A percentile compares a stretch with the other conserved stretches of the same genome.
These are phyloP conservation scores for Apis dorsata DNA, from an alignment of 1,140 invertebrate genomes.

Conservation along the genomic window DNA sequence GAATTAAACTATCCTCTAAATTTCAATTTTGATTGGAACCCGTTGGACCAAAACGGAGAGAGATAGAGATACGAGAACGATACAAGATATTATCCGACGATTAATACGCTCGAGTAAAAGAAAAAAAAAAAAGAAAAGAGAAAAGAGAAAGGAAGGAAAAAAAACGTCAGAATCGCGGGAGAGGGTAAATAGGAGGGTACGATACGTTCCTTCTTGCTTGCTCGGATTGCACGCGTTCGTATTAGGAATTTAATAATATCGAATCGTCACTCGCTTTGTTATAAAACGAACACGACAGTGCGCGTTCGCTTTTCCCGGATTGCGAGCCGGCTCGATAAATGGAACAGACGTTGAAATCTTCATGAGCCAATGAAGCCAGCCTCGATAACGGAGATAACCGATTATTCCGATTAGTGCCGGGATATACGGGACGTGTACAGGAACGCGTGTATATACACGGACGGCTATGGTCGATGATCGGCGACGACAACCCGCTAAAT, in stretches of 20 bases:
- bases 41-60: not conserved
- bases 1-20: conserved; percentile 19
- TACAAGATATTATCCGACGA: not conserved
- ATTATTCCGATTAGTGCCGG: conserved; percentile 57
- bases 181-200: too few relatives aligned
- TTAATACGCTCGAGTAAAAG: not conserved
- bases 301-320: not conserved
- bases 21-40: conserved; percentile 14
- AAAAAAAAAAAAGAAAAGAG: too few relatives aligned
- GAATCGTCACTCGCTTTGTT: not conserved
- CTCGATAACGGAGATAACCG: conserved; percentile 52
- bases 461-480: too few relatives aligned
- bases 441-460: too few relatives aligned
- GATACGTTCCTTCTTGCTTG: not conserved
- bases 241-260: not conserved
- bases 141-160: too few relatives aligned
- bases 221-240: too few relatives aligned
- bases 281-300: not conserved
- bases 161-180: too few relatives aligned
- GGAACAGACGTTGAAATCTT: conserved; percentile 54
- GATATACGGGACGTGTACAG: conserved; percentile 1
- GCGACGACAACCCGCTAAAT: conserved; percentile 9
- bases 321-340: conserved; percentile 3
- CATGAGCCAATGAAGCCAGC: conserved; percentile 46
- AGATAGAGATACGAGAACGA: not conserved